phyloP scores from a whole-genome alignment of 2,113 vertebrate species.

The Rhinopomastus cyanomelas region DNA sequence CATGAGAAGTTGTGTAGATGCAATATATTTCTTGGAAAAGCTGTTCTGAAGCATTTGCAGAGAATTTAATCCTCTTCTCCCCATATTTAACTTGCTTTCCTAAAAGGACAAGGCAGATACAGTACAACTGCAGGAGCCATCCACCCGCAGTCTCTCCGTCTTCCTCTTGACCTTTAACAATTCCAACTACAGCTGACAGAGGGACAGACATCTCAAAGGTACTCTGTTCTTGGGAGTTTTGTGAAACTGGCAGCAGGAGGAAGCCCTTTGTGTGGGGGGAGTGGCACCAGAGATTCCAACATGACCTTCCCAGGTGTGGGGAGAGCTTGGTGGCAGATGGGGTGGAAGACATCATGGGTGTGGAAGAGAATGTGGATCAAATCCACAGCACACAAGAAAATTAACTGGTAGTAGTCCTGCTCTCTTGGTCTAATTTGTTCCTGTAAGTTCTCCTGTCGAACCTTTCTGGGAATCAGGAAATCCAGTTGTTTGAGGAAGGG shows the following conservation, averaged over 20 bases:
- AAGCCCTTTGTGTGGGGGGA: neutral
- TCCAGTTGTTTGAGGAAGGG: neutral
- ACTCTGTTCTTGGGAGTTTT: neutral
- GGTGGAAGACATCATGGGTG: rapidly evolving
- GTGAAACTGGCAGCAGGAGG: neutral
- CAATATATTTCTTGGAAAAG: neutral
- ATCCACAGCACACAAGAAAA: neutral
- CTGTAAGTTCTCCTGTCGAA: neutral
- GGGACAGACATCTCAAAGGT: neutral
- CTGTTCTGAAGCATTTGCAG: neutral
- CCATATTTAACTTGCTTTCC: neutral
- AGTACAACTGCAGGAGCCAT: neutral
- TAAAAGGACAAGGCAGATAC: neutral
- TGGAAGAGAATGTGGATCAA: neutral
- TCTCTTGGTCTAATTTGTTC: neutral
- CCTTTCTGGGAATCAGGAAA: neutral
- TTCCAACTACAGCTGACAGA: neutral
- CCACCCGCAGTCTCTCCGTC: neutral
- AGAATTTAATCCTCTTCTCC: neutral
- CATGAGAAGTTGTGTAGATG: neutral
- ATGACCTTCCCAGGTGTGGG: neutral
- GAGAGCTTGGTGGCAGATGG: neutral
- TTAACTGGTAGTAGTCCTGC: neutral
- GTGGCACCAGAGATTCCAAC: neutral
- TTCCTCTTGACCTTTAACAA: slow-evolving; percentile 29